phyloP scores from a whole-genome alignment of 2,888 invertebrate species.

The Fissipunctia ypsillon region DNA sequence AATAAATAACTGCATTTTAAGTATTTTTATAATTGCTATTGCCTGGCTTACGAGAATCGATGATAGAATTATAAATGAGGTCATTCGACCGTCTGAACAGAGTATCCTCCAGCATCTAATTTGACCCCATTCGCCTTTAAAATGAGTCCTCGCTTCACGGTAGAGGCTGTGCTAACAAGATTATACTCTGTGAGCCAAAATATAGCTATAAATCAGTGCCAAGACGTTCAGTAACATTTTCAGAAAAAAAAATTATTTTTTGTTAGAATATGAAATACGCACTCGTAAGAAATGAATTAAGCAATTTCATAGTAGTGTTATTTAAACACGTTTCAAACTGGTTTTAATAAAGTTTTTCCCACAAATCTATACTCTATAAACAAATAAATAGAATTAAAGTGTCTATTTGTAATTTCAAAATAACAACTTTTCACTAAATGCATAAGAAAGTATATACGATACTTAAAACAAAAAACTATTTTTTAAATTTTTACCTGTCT shows the following conservation, averaged over 20 bases:
- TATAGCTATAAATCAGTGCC: slow-evolving; percentile 26
- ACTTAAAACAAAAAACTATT: too few relatives aligned
- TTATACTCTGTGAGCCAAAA: slow-evolving; percentile 45
- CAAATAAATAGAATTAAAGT: too few relatives aligned
- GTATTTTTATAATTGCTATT: too few relatives aligned
- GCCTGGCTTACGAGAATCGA: not conserved
- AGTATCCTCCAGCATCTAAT: slow-evolving; percentile 10
- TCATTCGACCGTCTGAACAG: slow-evolving; percentile 18
- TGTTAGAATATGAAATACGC: not conserved
- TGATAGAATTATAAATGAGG: slow-evolving; percentile 9
- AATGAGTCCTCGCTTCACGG: slow-evolving; percentile 33
- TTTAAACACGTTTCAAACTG: not conserved
- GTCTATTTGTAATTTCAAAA: too few relatives aligned
- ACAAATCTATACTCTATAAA: too few relatives aligned
- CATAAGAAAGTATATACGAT: too few relatives aligned
- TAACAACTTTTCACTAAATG: too few relatives aligned
- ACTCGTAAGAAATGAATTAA: too few relatives aligned
- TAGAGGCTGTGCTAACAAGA: slow-evolving; percentile 37
- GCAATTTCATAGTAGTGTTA: not conserved
- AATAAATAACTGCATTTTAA: not conserved
- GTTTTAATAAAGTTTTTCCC: not conserved
- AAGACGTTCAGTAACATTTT: slow-evolving; percentile 9
- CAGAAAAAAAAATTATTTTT: not conserved
- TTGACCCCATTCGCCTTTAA: slow-evolving; percentile 42
- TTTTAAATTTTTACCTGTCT: too few relatives aligned